Evolutionary conservation across 2,113 vertebrate genomes (phyloP).

Genomic region (Thermophis baileyi): DNA sequence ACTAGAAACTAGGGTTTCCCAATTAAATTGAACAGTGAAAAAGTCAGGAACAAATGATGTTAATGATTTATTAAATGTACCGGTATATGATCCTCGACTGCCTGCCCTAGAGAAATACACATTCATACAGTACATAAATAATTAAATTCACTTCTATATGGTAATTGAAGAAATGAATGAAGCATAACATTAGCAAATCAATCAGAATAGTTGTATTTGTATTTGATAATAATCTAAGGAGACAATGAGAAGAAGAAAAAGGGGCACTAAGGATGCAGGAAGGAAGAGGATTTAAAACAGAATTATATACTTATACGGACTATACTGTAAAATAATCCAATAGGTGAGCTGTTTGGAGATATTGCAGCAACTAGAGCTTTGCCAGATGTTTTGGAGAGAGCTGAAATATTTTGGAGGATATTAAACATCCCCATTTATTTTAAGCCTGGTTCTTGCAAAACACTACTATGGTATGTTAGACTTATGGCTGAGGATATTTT

Average conservation of each 20-base stretch:
- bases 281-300: not conserved
- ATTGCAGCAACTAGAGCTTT: not conserved
- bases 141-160: not conserved
- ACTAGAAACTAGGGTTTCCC: not conserved
- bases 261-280: not conserved
- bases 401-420: not conserved
- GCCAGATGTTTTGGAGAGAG: not conserved
- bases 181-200: not conserved
- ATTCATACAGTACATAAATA: not conserved
- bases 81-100: not conserved
- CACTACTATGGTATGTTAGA: not conserved
- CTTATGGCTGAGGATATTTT: not conserved
- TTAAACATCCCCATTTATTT: not conserved
- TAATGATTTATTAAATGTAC: not conserved
- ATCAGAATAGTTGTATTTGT: not conserved
- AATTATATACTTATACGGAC: not conserved
- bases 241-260: not conserved
- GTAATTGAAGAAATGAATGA: not conserved
- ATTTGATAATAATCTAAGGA: too few species aligned
- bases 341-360: not conserved
- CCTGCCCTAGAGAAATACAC: not conserved
- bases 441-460: not conserved
- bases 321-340: not conserved
- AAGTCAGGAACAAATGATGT: not conserved
- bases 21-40: not conserved